Conservation (phyloP, 2,888 invertebrate species). For the Stenolophus ochropezus region DNA sequence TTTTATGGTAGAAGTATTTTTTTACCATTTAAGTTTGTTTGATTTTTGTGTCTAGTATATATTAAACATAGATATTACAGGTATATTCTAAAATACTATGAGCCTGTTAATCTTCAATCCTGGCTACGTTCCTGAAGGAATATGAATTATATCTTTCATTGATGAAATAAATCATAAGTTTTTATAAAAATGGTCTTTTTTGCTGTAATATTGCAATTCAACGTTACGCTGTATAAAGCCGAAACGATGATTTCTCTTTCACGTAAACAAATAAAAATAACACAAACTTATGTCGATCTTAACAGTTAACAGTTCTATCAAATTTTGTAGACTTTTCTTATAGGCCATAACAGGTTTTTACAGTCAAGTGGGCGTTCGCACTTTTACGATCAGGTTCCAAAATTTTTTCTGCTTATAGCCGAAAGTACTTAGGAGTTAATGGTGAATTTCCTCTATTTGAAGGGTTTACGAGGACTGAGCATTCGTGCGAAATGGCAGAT, state of each 20-base stretch:
- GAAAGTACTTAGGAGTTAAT: neutral
- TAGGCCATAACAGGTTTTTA: neutral
- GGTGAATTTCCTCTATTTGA: neutral
- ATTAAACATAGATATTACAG: too few relatives aligned
- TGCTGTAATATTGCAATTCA: too few relatives aligned
- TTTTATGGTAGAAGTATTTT: too few relatives aligned
- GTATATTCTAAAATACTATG: too few relatives aligned
- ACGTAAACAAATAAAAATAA: neutral
- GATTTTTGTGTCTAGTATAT: too few relatives aligned
- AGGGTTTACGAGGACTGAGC: constrained; percentile 3
- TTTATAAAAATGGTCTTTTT: too few relatives aligned
- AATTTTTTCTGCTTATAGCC: neutral
- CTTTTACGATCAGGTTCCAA: neutral
- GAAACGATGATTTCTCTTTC: neutral
- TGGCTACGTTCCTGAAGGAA: too few relatives aligned
- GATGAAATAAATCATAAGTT: too few relatives aligned
- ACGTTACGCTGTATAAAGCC: too few relatives aligned
- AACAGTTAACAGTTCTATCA: neutral
- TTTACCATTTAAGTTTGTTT: too few relatives aligned
- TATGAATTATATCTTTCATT: too few relatives aligned
- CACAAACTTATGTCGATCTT: neutral
- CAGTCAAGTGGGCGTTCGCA: neutral
- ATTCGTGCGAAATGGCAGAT: constrained; percentile 17
- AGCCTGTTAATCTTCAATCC: too few relatives aligned
- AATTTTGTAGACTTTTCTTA: neutral